Conservation (phyloP, 64 coral and sea anemone species). For the Platygyra sinensis region DNA sequence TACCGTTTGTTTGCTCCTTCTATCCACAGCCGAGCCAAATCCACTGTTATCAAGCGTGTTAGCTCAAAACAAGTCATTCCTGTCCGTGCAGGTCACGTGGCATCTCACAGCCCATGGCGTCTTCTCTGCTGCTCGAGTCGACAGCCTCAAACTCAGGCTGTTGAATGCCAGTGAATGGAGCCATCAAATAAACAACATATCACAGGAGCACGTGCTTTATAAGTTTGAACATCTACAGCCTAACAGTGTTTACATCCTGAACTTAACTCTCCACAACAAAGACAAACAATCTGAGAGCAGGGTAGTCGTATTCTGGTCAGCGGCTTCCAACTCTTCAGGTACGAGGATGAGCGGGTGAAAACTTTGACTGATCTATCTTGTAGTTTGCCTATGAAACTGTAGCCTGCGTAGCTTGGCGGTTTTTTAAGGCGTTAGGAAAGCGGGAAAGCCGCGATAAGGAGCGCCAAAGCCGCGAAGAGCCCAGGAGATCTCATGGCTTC, state of each 20-base stretch:
- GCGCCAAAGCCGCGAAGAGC: too few relatives aligned
- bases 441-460: too few relatives aligned
- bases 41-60: constrained; percentile 19
- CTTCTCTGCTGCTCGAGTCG: constrained; percentile 17
- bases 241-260: constrained; percentile 31
- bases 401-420: too few relatives aligned
- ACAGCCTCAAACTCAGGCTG: constrained; percentile 15
- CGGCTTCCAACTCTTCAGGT: constrained; percentile 56
- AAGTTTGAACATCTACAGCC: constrained; percentile 21
- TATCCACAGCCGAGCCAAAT: background rate
- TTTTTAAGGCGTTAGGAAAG: too few relatives aligned
- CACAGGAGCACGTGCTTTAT: background rate
- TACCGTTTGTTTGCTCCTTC: background rate
- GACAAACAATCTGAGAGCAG: constrained; percentile 35
- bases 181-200: background rate
- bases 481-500: too few relatives aligned
- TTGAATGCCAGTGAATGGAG: constrained; percentile 26
- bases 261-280: constrained; percentile 41
- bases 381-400: too few relatives aligned
- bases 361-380: too few relatives aligned
- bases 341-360: background rate
- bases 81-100: constrained; percentile 8
- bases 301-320: constrained; percentile 50
- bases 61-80: constrained; percentile 39
- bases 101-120: constrained; percentile 19